Evolutionary conservation across 2,113 vertebrate genomes (phyloP).

Genomic region (Pipra filicauda): DNA sequence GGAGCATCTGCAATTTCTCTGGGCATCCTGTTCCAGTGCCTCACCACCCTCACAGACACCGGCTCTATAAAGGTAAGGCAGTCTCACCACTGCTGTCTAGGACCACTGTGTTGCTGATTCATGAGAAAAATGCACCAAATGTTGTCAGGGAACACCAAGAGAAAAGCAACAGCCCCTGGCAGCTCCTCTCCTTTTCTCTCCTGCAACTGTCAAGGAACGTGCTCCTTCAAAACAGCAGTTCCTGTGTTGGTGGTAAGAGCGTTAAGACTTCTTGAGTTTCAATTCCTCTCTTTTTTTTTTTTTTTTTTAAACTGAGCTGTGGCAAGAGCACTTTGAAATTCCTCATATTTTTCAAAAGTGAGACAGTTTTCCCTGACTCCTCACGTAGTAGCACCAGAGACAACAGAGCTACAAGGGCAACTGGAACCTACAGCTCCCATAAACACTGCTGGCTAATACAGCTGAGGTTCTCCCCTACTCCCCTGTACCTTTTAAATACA

Average conservation of each 20-base stretch:
- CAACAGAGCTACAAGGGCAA: not conserved
- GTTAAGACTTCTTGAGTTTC: not conserved
- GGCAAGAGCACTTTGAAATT: not conserved
- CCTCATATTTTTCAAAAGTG: not conserved
- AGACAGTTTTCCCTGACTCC: not conserved
- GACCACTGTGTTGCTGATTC: not conserved
- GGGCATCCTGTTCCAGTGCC: not conserved
- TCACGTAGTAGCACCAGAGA: not conserved
- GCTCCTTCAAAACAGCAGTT: rapidly evolving
- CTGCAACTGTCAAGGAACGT: rapidly evolving
- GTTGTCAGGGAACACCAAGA: not conserved
- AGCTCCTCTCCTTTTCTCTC: not conserved
- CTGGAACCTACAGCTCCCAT: not conserved
- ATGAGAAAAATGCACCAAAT: not conserved
- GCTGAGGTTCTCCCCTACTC: not conserved
- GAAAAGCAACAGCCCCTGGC: not conserved
- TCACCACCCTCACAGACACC: not conserved
- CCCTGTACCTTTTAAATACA: not conserved
- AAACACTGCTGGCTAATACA: not conserved
- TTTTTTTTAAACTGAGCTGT: not conserved
- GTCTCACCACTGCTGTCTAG: not conserved
- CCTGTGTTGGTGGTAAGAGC: not conserved
- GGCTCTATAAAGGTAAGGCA: not conserved
- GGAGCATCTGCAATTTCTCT: not conserved
- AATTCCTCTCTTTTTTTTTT: not conserved